Evolutionary conservation across 30 jellyfish, hydroid and myxozoan genomes (phyloP), one percentile per base, ranked within the genome.

Genomic region (Aurelia sp.): DNA sequence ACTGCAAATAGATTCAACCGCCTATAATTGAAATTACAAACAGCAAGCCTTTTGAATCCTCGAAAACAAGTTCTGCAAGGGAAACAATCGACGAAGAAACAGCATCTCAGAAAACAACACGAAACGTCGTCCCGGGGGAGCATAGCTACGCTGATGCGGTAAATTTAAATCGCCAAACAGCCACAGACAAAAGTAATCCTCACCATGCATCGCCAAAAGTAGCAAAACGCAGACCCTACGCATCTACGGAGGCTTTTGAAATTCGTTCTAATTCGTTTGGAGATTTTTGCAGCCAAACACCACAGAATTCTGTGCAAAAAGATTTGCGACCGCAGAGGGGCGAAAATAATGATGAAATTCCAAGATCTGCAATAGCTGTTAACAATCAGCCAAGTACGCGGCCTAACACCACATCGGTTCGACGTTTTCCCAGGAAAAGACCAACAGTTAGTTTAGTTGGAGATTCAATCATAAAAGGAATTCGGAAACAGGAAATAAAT

Each of bases 161-260:
- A 66, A 66, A 6, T 18, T 66, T 66, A 58, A 66, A 20, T 66
- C 76, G 58, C 55, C 76, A 66, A 66, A 66, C 76, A 66, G 57
- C 76, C 76, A 3, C 15, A 10, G 76, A 66, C 76, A 66, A 66
- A 30, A 30, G 6, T 66, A 66, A 66, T 58, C 76, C 76, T 66
- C 76, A 66, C 21, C 76, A 66, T 66, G 76, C 51, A 66, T 66
- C 51, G 76, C 76, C 51, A 66, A 66, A 66, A 66, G 21, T n/a
- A 41, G 52, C 52, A 41, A 41, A 41, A 21, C 7, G 57, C 58
- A 71, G 82, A 6, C 66, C 66, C 12, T 71, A 41, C 40, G 82
- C 64, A 71, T 44, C 0, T 22, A 31, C 88, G 35, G 73, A 78
- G 81, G 59, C n/a, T 17, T 20, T 48, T 66, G 71, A 48, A 51